These are phyloP conservation scores for Macaria liturata DNA, from an alignment of 2,888 invertebrate species.

Conservation along the genomic window DNA sequence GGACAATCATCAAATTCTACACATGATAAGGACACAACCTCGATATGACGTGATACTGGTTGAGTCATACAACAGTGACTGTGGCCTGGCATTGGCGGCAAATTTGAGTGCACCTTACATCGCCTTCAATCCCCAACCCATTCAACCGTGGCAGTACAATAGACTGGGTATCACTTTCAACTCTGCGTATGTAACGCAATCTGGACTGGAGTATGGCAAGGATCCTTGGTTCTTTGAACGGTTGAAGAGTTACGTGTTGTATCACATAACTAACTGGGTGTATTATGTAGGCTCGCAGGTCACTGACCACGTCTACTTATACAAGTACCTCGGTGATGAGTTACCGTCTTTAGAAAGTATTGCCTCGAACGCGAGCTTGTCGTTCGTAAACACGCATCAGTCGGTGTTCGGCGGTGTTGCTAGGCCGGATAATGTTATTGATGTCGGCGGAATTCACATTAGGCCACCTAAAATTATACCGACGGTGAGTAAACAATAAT, in stretches of 20 bases:
- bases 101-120: constrained; percentile 86
- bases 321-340: constrained; percentile 78
- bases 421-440: constrained; percentile 84
- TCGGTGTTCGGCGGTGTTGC: constrained; percentile 84
- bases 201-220: constrained; percentile 69
- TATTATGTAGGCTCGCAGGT: constrained; percentile 75
- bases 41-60: constrained; percentile 88
- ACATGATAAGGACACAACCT: constrained; percentile 75
- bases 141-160: constrained; percentile 81
- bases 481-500: constrained; percentile 55
- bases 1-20: constrained; percentile 76
- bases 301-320: constrained; percentile 70
- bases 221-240: constrained; percentile 75
- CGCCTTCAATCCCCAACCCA: constrained; percentile 79
- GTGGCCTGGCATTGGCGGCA: constrained; percentile 87
- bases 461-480: constrained; percentile 76
- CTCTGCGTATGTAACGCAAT: constrained; percentile 75
- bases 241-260: constrained; percentile 66
- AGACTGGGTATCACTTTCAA: constrained; percentile 79
- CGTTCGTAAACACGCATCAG: constrained; percentile 87
- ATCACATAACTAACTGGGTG: constrained; percentile 71
- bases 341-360: constrained; percentile 82
- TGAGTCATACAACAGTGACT: constrained; percentile 90
- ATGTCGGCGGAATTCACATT: constrained; percentile 86
- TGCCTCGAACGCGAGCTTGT: constrained; percentile 80